These are phyloP conservation scores for Liodrosophila aerea DNA, from an alignment of 2,888 invertebrate species.

Conservation along the genomic window DNA sequence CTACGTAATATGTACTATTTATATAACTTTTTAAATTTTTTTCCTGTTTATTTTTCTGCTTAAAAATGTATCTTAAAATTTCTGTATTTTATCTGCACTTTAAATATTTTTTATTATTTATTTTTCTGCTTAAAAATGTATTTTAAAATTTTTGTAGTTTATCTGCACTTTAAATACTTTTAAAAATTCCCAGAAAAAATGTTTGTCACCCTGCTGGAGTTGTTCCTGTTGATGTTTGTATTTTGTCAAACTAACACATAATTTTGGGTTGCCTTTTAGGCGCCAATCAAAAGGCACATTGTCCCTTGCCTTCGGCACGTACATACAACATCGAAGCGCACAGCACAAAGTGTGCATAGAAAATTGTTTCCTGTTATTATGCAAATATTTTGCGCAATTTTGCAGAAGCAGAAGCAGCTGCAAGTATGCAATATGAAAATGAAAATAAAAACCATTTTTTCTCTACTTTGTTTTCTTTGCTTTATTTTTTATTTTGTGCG, in stretches of 20 bases:
- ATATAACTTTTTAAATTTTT: no score
- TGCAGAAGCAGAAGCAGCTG: conserved; percentile 12
- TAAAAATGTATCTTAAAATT: no score
- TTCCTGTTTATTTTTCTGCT: no score
- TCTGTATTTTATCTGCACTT: no score
- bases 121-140: no score
- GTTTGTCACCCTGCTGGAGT: conserved; percentile 2
- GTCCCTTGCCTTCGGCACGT: conserved; percentile 51
- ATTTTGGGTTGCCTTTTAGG: conserved; percentile 54
- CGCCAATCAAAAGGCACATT: neutral
- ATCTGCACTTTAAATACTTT: no score
- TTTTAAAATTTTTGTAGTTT: no score
- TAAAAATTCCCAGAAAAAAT: no score
- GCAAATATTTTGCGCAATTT: conserved; percentile 40
- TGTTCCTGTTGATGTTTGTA: conserved; percentile 30
- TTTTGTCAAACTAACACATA: conserved; percentile 73
- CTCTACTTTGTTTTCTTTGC: no score
- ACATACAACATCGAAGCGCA: conserved; percentile 31
- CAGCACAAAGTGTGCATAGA: conserved; percentile 46
- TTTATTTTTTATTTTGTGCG: no score
- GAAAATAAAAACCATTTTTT: conserved; percentile 48
- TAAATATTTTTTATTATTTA: no score
- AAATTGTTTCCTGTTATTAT: conserved; percentile 75
- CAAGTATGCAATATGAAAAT: conserved; percentile 16
- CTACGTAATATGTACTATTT: no score